A percentile compares a stretch with the other conserved stretches of the same genome.
phyloP scores from a whole-genome alignment of 2,113 vertebrate genomes.

The Elachura formosa region DNA sequence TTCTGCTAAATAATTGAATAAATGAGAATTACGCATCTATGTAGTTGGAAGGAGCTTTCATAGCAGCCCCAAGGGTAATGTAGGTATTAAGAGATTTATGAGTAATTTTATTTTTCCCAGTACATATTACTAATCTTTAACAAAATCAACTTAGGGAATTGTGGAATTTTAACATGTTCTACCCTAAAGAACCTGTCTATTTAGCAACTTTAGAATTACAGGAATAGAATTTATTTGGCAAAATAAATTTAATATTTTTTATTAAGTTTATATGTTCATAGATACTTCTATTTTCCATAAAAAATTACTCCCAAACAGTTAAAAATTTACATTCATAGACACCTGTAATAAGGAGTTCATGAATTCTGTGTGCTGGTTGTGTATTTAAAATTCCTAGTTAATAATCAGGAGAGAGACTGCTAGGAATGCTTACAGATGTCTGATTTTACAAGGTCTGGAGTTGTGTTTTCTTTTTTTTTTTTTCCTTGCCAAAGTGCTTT shows the following conservation, averaged over 20 bases:
- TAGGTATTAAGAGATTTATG: neutral
- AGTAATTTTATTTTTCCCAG: neutral
- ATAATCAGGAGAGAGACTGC: slow-evolving; percentile 37
- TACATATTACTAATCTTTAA: neutral
- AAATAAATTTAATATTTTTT: neutral
- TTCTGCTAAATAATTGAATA: neutral
- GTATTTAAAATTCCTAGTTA: slow-evolving; percentile 51
- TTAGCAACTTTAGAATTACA: neutral
- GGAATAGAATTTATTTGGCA: neutral
- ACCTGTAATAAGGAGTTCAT: slow-evolving; percentile 1
- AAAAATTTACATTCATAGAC: neutral
- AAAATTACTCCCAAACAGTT: neutral
- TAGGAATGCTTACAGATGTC: slow-evolving; percentile 62
- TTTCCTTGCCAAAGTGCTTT: slow-evolving; percentile 31
- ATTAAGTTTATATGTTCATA: neutral
- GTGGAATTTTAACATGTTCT: neutral
- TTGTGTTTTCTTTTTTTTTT: neutral
- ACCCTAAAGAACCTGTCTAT: neutral
- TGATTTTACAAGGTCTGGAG: slow-evolving; percentile 58
- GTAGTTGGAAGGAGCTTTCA: neutral
- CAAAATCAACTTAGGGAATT: neutral
- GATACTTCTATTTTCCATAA: neutral
- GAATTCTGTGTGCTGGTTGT: slow-evolving; percentile 3
- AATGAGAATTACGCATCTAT: neutral
- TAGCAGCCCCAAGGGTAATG: neutral